Evolutionary conservation across 2,888 invertebrate genomes (phyloP).

Genomic region (Mimas tiliae): DNA sequence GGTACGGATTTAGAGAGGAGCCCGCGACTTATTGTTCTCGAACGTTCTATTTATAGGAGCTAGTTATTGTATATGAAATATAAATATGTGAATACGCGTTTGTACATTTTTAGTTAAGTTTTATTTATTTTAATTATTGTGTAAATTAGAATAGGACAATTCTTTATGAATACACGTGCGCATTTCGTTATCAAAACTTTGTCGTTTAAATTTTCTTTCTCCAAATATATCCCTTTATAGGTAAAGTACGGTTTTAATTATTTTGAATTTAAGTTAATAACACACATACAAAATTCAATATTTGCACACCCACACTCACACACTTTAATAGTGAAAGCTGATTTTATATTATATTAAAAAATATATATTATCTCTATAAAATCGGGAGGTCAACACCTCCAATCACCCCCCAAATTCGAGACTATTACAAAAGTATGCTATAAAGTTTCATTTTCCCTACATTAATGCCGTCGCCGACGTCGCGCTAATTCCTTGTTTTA

Average conservation of each 20-base stretch:
- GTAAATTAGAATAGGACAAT: slow-evolving; percentile 51
- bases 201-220: slow-evolving; percentile 56
- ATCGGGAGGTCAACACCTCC: neutral
- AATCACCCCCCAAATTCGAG: neutral
- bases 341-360: neutral
- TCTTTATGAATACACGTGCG: slow-evolving; percentile 67
- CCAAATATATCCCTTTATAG: slow-evolving; percentile 14
- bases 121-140: slow-evolving; percentile 56
- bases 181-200: slow-evolving; percentile 61
- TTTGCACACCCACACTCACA: neutral
- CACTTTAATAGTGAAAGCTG: neutral
- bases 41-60: slow-evolving; percentile 33
- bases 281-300: neutral
- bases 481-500: slow-evolving; percentile 43
- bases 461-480: slow-evolving; percentile 34
- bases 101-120: slow-evolving; percentile 38
- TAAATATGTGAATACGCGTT: slow-evolving; percentile 32
- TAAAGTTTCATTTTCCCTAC: slow-evolving; percentile 36
- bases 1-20: slow-evolving; percentile 53
- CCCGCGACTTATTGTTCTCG: slow-evolving; percentile 77
- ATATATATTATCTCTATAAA: neutral
- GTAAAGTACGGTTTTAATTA: slow-evolving; percentile 11
- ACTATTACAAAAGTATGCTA: slow-evolving; percentile 37
- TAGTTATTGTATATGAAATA: slow-evolving; percentile 37
- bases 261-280: neutral